Evolutionary conservation across 2,888 invertebrate genomes (phyloP).

Genomic region (Argyra leucocephala): DNA sequence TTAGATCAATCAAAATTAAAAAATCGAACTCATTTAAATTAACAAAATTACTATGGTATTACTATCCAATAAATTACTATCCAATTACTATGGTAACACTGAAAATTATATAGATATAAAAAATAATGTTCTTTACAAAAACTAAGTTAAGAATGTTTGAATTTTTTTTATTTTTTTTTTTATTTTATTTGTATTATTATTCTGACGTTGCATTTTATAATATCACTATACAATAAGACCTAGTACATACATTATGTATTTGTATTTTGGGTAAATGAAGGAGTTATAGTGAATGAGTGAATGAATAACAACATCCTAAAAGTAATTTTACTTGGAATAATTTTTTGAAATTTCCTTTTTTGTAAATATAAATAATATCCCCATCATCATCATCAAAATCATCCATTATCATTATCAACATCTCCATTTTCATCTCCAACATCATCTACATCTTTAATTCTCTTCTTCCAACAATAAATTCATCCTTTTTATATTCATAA

Average conservation of each 20-base stretch:
- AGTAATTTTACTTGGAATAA: background rate
- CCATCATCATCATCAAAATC: background rate
- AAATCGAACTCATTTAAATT: no score
- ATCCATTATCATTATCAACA: background rate
- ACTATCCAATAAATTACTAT: no score
- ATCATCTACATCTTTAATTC: background rate
- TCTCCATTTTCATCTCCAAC: background rate
- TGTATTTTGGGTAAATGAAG: no score
- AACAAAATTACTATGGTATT: no score
- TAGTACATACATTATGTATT: no score
- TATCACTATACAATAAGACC: background rate
- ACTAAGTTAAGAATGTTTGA: background rate
- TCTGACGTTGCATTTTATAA: background rate
- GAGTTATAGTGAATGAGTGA: no score
- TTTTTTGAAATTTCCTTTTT: background rate
- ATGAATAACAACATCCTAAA: no score
- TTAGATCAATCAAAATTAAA: no score
- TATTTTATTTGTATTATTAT: background rate
- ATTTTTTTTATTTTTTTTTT: background rate
- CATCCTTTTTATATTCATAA: background rate
- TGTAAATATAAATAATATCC: background rate
- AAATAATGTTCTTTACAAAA: background rate
- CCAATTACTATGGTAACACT: no score
- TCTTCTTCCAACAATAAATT: background rate
- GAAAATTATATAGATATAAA: no score